These are phyloP conservation scores for Guaruba guarouba DNA, from an alignment of 2,113 vertebrate genomes.

Conservation along the genomic window DNA sequence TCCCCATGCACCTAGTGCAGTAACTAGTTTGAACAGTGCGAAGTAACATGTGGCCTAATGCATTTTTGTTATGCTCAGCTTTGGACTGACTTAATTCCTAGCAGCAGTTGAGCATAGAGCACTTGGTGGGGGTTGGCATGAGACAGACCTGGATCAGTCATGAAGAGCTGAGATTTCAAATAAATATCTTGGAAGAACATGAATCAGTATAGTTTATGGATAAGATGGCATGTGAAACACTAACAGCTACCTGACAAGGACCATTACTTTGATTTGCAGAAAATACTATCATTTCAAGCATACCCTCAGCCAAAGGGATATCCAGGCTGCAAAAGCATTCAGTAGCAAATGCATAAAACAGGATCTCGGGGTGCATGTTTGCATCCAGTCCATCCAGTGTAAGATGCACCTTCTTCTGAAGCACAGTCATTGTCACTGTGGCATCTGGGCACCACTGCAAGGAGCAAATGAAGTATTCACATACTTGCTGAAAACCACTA, in stretches of 20 bases:
- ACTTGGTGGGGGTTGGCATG: accelerated
- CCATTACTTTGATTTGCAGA: not conserved
- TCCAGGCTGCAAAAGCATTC: not conserved
- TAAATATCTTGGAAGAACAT: not conserved
- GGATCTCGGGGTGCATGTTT: not conserved
- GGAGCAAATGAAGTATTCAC: not conserved
- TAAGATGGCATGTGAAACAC: not conserved
- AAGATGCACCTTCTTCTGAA: not conserved
- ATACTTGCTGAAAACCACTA: not conserved
- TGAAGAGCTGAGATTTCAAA: not conserved
- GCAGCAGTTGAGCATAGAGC: not conserved
- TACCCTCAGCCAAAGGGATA: not conserved
- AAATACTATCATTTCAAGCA: not conserved
- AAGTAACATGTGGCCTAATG: not conserved
- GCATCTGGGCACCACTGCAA: not conserved
- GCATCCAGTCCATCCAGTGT: not conserved
- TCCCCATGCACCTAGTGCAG: not conserved
- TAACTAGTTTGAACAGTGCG: not conserved
- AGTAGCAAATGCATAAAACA: not conserved
- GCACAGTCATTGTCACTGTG: not conserved
- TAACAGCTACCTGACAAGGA: not conserved
- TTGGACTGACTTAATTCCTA: not conserved
- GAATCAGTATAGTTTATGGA: not conserved
- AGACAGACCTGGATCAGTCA: not conserved
- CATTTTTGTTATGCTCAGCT: not conserved